Base-by-base conservation (phyloP, 2,113 vertebrate species). In the Uropsilus gracilis region DNA sequence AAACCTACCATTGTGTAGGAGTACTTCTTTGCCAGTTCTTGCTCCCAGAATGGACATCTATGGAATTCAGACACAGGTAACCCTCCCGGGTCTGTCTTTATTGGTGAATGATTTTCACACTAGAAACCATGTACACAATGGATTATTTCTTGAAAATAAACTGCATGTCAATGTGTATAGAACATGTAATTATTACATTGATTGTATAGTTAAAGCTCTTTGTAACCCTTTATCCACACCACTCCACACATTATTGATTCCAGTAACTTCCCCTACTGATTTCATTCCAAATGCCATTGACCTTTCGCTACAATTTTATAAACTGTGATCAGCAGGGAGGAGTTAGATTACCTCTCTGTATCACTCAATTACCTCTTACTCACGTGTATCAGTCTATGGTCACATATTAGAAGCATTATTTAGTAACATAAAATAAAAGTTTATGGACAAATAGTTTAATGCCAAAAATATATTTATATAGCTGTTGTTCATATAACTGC, bases 11-110 rank as follows among this genome's bases (percentile, higher is more conserved):
- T 86, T 90, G 97, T 83, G 1, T 72, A 97, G 57, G 96, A 95
- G 66, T 97, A 88, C 78, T 97, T 97, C 53, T 96, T 97, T 42
- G 59, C 76, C 85, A 98, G 57, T n/a, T 98, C 95, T 94, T 98
- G 95, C 30, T 98, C 97, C 97, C 93, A 96, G 89, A 96, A 96
- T 37, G 71, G 94, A 90, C 86, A 97, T 95, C 95, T 97, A 73
- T 90, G 96, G 96, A 98, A 98, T 84, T 97, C 97, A 96, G 96
- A 93, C 64, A 96, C 80, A 66, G 85, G 66, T 16, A 86, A 89
- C 71, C 66, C 96, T 73, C 32, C 69, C 37, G 17, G 57, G 13
- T 98, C 94, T 71, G 84, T 94, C 85, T 96, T 95, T 48, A 81
- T 86, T 7, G 89, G 95, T 72, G 96, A 94, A 90, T 90, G 94